Evolutionary conservation across 1,140 invertebrate genomes (phyloP).

Genomic region (Drosophila sproati): DNA sequence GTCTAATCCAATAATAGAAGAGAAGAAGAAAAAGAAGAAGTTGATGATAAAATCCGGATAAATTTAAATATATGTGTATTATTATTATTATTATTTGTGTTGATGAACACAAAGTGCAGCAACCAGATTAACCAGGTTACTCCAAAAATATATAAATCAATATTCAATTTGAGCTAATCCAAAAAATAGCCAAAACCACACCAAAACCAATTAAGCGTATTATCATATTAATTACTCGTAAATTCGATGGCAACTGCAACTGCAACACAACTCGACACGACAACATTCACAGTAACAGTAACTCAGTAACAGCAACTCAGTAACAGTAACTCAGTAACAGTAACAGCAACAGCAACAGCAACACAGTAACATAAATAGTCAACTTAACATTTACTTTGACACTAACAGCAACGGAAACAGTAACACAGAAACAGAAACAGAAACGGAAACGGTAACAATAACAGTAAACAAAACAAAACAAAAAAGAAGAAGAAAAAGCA

Average conservation of each 20-base stretch:
- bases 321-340: conserved; percentile 12
- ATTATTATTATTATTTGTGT: conserved; percentile 10
- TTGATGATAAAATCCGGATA: background rate
- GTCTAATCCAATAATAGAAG: background rate
- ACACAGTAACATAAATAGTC: background rate
- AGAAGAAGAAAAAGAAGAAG: background rate
- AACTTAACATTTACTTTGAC: background rate
- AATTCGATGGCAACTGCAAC: conserved; percentile 2
- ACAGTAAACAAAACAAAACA: background rate
- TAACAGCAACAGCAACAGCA: conserved; percentile 11
- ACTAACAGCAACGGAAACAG: conserved; percentile 14
- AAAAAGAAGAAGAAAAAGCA: background rate
- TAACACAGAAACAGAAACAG: conserved; percentile 6
- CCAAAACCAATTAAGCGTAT: conserved; percentile 21
- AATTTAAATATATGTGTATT: conserved; percentile 5
- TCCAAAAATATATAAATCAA: conserved; percentile 1
- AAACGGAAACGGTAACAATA: conserved; percentile 1
- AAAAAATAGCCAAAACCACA: conserved; percentile 24
- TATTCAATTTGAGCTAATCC: conserved; percentile 30
- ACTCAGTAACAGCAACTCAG: conserved; percentile 5
- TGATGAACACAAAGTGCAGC: background rate
- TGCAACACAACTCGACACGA: no score
- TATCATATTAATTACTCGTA: conserved; percentile 23
- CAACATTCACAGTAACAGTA: conserved; percentile 10
- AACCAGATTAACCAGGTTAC: conserved; percentile 13